phyloP scores from a whole-genome alignment of 53 echinoderm and acorn worm species.

The Luidia sarsii region DNA sequence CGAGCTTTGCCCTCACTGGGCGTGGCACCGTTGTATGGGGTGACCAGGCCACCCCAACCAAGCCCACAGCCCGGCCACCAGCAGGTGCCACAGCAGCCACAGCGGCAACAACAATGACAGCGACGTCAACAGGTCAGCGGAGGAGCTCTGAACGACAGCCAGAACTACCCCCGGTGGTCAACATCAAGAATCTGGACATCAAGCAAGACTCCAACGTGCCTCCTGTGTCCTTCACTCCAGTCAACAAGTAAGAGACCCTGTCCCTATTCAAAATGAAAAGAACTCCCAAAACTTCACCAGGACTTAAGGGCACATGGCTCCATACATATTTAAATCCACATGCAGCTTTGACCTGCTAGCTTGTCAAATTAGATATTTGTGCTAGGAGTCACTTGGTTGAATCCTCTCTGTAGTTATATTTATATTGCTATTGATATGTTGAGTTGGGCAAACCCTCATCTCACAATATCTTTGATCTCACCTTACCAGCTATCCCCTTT shows the following conservation, averaged over 20 bases:
- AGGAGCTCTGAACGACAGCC: constrained; percentile 6
- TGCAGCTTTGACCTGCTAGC: no score
- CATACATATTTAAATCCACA: no score
- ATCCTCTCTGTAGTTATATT: no score
- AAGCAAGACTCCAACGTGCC: constrained; percentile 80
- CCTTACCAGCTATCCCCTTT: no score
- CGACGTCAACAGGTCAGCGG: not conserved
- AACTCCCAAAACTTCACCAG: no score
- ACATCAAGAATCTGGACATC: constrained; percentile 86
- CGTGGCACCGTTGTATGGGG: constrained; percentile 87
- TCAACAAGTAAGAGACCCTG: constrained; percentile 82
- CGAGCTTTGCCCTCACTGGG: constrained; percentile 76
- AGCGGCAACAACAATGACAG: constrained; percentile 10
- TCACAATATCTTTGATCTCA: no score
- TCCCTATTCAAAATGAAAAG: no score
- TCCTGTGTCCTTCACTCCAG: constrained; percentile 87
- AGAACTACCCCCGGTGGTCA: constrained; percentile 82
- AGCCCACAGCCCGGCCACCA: constrained; percentile 61
- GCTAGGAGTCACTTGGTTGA: no score
- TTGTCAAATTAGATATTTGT: no score
- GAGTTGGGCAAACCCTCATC: no score
- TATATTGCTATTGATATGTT: no score
- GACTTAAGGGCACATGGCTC: no score
- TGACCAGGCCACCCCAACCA: constrained; percentile 39
- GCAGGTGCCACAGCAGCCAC: constrained; percentile 64